Percentiles rank a stretch among this genome's conserved stretches.
Conservation (phyloP, 1,140 invertebrate genomes). For the Stegodyphus dumicola region DNA sequence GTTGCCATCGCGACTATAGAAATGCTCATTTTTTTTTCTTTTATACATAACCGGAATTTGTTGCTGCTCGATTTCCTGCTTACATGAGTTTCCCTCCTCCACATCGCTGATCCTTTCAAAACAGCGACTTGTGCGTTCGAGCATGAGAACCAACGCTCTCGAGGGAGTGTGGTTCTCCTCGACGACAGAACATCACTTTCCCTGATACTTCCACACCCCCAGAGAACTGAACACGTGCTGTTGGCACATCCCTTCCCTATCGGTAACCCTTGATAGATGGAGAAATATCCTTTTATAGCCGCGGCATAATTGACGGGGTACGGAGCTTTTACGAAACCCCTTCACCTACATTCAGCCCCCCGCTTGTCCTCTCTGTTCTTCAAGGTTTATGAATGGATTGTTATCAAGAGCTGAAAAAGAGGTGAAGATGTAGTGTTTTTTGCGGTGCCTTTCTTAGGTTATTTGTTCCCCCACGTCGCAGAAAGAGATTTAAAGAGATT, state of each 20-base stretch:
- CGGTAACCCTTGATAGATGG: conserved; percentile 5
- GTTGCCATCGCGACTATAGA: too few species aligned
- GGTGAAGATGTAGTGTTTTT: conserved; percentile 4
- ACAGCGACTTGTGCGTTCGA: conserved; percentile 1
- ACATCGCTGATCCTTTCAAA: not conserved
- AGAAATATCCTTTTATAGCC: conserved; percentile 3
- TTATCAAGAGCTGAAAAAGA: not conserved
- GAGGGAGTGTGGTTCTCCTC: not conserved
- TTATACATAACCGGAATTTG: too few species aligned
- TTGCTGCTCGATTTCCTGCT: too few species aligned
- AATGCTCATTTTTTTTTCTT: too few species aligned
- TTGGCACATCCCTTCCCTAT: not conserved
- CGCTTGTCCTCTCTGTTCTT: not conserved
- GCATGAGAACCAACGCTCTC: conserved; percentile 11
- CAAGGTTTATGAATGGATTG: conserved; percentile 7
- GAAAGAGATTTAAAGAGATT: not conserved
- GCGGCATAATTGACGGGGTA: conserved; percentile 25
- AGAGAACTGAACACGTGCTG: conserved; percentile 25
- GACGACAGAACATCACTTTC: conserved; percentile 1
- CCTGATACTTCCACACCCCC: conserved; percentile 18
- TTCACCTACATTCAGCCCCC: too few species aligned
- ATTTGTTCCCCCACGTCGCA: too few species aligned
- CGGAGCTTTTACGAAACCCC: not conserved
- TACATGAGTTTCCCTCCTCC: not conserved
- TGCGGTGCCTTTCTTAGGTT: too few species aligned